Evolutionary conservation across 2,113 vertebrate genomes (phyloP).

Genomic region (Gallinago undulata): DNA sequence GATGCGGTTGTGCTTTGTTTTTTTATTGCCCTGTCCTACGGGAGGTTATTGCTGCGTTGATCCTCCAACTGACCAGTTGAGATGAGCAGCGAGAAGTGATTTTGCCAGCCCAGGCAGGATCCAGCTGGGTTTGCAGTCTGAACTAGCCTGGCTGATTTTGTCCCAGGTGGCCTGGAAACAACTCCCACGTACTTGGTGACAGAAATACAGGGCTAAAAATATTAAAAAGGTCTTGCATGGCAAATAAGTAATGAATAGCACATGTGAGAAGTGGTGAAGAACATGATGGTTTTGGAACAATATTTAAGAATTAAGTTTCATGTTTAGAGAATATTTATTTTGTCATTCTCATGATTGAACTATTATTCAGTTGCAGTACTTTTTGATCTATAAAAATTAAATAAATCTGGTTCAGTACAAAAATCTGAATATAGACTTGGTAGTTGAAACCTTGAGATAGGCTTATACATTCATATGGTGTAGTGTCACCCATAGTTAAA

Average conservation of each 20-base stretch:
- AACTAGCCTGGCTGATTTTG: not conserved
- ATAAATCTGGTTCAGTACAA: not conserved
- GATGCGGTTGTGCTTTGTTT: fast-evolving
- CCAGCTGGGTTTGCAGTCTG: not conserved
- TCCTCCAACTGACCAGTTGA: not conserved
- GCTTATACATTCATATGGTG: not conserved
- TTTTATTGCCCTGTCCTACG: not conserved
- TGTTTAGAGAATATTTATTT: not conserved
- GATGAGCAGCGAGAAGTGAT: not conserved
- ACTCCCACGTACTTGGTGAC: not conserved
- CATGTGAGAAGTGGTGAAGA: not conserved
- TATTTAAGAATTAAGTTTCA: not conserved
- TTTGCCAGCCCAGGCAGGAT: not conserved
- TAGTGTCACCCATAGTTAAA: not conserved
- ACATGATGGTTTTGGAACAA: not conserved
- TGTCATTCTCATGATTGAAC: not conserved
- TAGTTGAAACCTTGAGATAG: not conserved
- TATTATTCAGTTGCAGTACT: not conserved
- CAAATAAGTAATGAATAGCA: not conserved
- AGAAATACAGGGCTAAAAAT: not conserved
- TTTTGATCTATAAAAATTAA: not conserved
- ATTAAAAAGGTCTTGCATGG: not conserved
- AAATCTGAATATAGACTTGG: not conserved
- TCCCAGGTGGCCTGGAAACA: not conserved
- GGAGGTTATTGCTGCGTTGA: not conserved